Conservation (phyloP, 2,888 invertebrate genomes). For the Dichetophora obliterata region DNA sequence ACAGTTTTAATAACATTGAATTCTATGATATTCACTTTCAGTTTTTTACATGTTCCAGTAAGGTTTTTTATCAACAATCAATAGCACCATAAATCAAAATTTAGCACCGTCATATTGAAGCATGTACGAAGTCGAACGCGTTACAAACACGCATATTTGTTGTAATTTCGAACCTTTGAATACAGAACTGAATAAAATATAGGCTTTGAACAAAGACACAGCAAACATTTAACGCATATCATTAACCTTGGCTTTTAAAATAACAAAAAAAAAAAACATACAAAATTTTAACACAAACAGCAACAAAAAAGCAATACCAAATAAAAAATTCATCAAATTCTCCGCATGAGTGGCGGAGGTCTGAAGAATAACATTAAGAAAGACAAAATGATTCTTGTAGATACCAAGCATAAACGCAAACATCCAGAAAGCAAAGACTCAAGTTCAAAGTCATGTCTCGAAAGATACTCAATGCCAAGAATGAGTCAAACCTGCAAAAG, state of each 20-base stretch:
- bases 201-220: background rate
- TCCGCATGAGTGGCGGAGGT: background rate
- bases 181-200: too few species aligned
- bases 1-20: too few species aligned
- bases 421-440: background rate
- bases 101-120: too few species aligned
- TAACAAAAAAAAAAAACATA: background rate
- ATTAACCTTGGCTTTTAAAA: background rate
- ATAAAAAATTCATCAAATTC: background rate
- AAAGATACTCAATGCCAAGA: too few species aligned
- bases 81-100: too few species aligned
- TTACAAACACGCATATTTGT: too few species aligned
- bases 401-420: background rate
- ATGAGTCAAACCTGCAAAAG: too few species aligned
- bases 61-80: too few species aligned
- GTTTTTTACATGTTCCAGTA: too few species aligned
- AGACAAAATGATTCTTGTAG: background rate
- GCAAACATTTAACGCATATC: background rate
- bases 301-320: background rate
- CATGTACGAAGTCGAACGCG: too few species aligned
- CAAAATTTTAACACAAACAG: background rate
- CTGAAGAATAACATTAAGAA: background rate
- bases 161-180: too few species aligned
- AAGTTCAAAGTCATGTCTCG: background rate
- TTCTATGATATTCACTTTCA: too few species aligned